phyloP scores from a whole-genome alignment of 2,888 invertebrate genomes.

The Archips xylosteana region DNA sequence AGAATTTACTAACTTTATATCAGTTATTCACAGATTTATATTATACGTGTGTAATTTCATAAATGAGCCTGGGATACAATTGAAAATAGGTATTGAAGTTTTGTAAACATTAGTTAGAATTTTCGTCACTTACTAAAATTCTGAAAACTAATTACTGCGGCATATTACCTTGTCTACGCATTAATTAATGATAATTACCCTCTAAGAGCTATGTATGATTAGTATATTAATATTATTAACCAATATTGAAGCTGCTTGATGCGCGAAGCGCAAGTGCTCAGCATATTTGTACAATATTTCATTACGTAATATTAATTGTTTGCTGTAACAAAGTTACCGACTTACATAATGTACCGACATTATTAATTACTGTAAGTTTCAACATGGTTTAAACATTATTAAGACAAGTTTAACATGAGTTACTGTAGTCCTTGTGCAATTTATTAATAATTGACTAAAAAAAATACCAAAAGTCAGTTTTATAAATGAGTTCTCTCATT shows the following conservation, averaged over 20 bases:
- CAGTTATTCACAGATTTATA: too few species aligned
- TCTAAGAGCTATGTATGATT: constrained; percentile 54
- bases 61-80: too few species aligned
- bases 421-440: too few species aligned
- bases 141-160: background rate
- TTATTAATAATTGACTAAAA: too few species aligned
- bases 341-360: background rate
- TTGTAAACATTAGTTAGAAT: background rate
- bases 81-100: too few species aligned
- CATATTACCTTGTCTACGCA: background rate
- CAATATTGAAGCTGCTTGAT: constrained; percentile 58
- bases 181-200: constrained; percentile 50
- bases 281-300: constrained; percentile 59
- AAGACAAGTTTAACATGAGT: background rate
- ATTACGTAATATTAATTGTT: constrained; percentile 47
- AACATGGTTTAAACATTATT: background rate
- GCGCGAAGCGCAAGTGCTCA: constrained; percentile 55
- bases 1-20: too few species aligned
- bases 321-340: constrained; percentile 22
- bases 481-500: background rate
- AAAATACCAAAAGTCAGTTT: too few species aligned
- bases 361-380: background rate
- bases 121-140: background rate
- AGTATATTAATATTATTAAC: constrained; percentile 60
- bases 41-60: too few species aligned